These are phyloP conservation scores for Globicephala melas DNA, from an alignment of 2,113 vertebrate species.

Conservation along the genomic window DNA sequence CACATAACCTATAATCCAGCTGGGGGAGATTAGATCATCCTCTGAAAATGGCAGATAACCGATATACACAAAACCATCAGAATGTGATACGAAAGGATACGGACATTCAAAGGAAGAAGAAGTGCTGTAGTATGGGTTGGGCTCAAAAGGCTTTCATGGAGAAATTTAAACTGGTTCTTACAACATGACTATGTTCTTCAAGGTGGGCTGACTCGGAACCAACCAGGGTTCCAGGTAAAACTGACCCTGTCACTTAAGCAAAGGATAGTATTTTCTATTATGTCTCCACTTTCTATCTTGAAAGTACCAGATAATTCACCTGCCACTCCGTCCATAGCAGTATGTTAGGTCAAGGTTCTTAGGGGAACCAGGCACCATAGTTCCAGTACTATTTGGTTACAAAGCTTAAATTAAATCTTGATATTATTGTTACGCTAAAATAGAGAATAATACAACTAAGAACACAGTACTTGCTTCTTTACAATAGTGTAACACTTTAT, in stretches of 20 bases:
- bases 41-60: not conserved
- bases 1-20: not conserved
- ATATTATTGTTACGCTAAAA: not conserved
- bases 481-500: not conserved
- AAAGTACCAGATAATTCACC: conserved; percentile 26
- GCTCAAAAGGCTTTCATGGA: not conserved
- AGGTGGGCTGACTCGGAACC: not conserved
- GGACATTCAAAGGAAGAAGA: not conserved
- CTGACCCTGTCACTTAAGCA: not conserved
- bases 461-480: not conserved
- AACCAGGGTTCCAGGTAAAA: not conserved
- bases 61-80: not conserved
- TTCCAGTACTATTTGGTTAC: not conserved
- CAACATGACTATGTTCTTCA: not conserved
- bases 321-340: not conserved
- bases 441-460: not conserved
- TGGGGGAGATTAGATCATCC: not conserved
- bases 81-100: not conserved
- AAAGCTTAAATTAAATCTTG: not conserved
- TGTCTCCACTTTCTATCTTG: not conserved
- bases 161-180: conserved; percentile 3
- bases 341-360: not conserved
- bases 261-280: not conserved
- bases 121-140: not conserved
- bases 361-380: not conserved